Evolutionary conservation across 2,888 invertebrate genomes (phyloP).

Genomic region (Parnassius smintheus): DNA sequence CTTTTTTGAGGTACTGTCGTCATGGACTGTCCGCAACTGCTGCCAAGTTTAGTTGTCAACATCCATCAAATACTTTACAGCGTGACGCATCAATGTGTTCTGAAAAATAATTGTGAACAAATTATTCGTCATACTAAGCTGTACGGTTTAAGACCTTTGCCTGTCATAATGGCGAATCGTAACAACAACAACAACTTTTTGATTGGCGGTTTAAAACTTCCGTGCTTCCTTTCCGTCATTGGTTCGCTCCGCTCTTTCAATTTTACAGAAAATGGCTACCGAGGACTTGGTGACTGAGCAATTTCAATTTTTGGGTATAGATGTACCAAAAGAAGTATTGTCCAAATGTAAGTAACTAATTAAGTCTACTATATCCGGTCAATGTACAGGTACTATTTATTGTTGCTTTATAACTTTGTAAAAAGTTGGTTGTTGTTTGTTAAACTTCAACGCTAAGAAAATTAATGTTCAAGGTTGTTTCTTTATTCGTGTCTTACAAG

Average conservation of each 20-base stretch:
- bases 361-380: slow-evolving; percentile 9
- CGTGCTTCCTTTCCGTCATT: slow-evolving; percentile 45
- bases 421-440: slow-evolving; percentile 39
- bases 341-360: slow-evolving; percentile 76
- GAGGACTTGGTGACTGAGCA: slow-evolving; percentile 81
- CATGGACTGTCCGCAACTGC: too few species aligned
- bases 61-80: too few species aligned
- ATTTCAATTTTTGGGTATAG: slow-evolving; percentile 83
- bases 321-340: slow-evolving; percentile 76
- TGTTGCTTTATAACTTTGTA: slow-evolving; percentile 27
- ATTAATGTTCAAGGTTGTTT: slow-evolving; percentile 76
- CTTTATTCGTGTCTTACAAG: slow-evolving; percentile 60
- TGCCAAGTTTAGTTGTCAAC: too few species aligned
- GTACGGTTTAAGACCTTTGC: too few species aligned
- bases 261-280: slow-evolving; percentile 76
- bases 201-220: slow-evolving; percentile 50
- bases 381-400: slow-evolving; percentile 22
- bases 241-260: slow-evolving; percentile 40
- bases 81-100: too few species aligned
- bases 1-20: too few species aligned
- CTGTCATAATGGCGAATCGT: too few species aligned
- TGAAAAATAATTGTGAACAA: too few species aligned
- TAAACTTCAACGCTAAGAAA: slow-evolving; percentile 46
- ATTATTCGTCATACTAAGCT: too few species aligned
- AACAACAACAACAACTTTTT: slow-evolving; percentile 36